phyloP scores from a whole-genome alignment of 2,113 vertebrate species.

The Eleginops maclovinus region DNA sequence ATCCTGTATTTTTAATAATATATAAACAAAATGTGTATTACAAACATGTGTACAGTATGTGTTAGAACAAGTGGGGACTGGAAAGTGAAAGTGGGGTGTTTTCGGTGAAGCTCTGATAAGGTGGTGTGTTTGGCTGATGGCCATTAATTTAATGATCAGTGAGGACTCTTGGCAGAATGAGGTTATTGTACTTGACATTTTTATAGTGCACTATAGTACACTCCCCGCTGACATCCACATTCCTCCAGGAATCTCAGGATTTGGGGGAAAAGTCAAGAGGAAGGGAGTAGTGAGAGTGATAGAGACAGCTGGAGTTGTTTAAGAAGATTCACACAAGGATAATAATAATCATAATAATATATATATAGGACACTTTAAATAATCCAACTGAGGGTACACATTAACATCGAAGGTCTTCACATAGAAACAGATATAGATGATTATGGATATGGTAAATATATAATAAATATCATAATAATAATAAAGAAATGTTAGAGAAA shows the following conservation, averaged over 20 bases:
- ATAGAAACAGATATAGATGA: too few species aligned
- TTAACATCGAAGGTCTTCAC: too few species aligned
- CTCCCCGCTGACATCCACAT: not conserved
- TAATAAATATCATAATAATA: too few species aligned
- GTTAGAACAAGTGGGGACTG: not conserved
- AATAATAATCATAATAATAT: too few species aligned
- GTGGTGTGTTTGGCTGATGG: not conserved
- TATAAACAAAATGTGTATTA: too few species aligned
- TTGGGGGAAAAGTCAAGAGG: not conserved
- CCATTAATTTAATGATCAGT: not conserved
- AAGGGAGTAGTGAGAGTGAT: not conserved
- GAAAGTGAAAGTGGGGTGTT: not conserved
- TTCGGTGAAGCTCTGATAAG: slow-evolving; percentile 8
- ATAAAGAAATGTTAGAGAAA: too few species aligned
- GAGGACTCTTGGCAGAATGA: not conserved
- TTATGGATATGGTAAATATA: too few species aligned
- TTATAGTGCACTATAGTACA: not conserved
- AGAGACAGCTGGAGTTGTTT: not conserved
- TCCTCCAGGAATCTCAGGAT: not conserved
- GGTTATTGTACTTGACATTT: not conserved
- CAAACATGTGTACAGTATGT: not conserved
- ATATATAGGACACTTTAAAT: too few species aligned
- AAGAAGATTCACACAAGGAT: too few species aligned
- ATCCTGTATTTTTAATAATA: too few species aligned
- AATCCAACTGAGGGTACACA: too few species aligned